Base-by-base conservation (phyloP, 2,888 invertebrate genomes). In the Idaea aversata region DNA sequence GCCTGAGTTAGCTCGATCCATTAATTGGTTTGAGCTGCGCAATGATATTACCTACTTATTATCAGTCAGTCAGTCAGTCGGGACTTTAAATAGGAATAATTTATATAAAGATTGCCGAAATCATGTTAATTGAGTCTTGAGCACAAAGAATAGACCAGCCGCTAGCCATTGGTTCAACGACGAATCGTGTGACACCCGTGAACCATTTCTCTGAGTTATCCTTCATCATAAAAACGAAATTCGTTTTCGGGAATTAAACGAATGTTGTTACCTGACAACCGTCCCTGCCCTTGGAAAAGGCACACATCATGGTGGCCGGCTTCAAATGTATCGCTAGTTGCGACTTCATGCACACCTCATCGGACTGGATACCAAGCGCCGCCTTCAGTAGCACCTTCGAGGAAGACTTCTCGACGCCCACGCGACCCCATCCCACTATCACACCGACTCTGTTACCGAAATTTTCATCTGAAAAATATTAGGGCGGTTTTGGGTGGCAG, bases 251-350 rank as follows among this genome's bases (percentile, higher is more conserved):
- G n/a, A n/a, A n/a, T n/a, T n/a, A n/a, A n/a, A n/a, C n/a, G n/a
- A n/a, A n/a, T n/a, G n/a, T 5, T 15, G 34, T 77, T 85, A 95
- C 95, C 93, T 95, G 95, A 77, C 95, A 95, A 0, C 95, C 94
- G 76, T 95, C 95, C 63, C 92, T 94, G 69, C 94, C 86, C 83
- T 94, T 89, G 67, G 90, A 84, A 82, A 90, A 93, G 72, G 95
- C 95, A 80, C 96, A 96, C 92, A 94, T 86, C 93, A 94, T 94
- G 4, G 92, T 91, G 4, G 63, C 69, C n/a, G 91, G 85, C 47
- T 91, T 89, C 7, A 94, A 77, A 76, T 94, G 93, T 72, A 90
- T 82, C 65, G 85, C 79, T 61, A 88, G 78, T 75, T 87, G 86
- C 36, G 87, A 93, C 66, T 82, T 82, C 81, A 78, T 76, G 71